Base-by-base conservation (phyloP, 2,888 invertebrate genomes). In the Xanthia togata region DNA sequence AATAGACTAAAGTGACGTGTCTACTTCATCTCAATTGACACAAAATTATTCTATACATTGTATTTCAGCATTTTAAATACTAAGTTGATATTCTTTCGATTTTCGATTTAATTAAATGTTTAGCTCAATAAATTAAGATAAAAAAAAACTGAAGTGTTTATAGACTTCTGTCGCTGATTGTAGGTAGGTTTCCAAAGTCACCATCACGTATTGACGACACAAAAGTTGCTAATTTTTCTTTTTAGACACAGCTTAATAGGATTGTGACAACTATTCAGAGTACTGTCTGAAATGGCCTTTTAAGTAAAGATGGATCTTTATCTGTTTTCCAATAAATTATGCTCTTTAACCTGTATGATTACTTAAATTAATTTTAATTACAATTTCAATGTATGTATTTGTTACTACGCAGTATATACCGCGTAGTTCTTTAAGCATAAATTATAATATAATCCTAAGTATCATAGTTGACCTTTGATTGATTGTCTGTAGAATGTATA, bases 401-500 rank as follows among this genome's bases (percentile, higher is more conserved):
- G 47, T 26, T 70, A 76, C 35, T 79, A 26, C 55, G 44, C 38
- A 70, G 17, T 57, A 57, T 14, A 4, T 44, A 44, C 14, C 4
- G 44, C 44, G 44, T 44, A 44, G 44, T 70, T 79, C 44, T 38
- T 71, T 38, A 57, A 55, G 12, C 72, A 47, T 79, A 47, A n/a
- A 44, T 55, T 79, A 55, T 35, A n/a, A 57, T 79, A 55, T 35
- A n/a, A 57, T 70, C 47, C 38, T 17, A n/a, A n/a, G n/a, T n/a
- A 57, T 70, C 79, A n/a, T 20, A n/a, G 23, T 31, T 57, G 55
- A 31, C 38, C 71, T 69, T 26, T 57, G 44, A 47, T 55, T 47
- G 17, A 35, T 14, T 55, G 26, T 26, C 26, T 26, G 26, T 14
- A 26, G 17, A 31, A 59, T 11, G 17, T 2, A 41, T n/a, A n/a